These are phyloP conservation scores for Actinia equina DNA, from an alignment of 64 coral and sea anemone genomes.

Conservation along the genomic window DNA sequence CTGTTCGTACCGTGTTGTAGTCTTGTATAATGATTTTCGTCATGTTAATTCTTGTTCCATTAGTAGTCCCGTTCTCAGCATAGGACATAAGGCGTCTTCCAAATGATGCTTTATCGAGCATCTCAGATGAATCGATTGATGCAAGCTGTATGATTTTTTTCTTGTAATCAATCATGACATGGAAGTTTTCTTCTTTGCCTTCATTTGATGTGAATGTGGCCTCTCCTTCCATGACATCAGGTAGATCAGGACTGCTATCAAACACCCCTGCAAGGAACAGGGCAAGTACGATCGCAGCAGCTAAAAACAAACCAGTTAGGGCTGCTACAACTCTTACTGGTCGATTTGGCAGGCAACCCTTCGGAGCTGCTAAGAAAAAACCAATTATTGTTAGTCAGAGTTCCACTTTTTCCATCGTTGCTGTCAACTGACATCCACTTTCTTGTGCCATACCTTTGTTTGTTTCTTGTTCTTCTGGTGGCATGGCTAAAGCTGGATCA, in stretches of 20 bases:
- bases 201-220: conserved; percentile 29
- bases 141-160: conserved; percentile 30
- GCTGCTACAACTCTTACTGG: background rate
- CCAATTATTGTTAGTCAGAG: background rate
- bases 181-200: conserved; percentile 30
- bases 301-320: conserved; percentile 2
- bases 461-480: no score
- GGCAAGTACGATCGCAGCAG: conserved; percentile 4
- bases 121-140: background rate
- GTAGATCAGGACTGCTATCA: conserved; percentile 37
- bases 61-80: conserved; percentile 16
- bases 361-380: background rate
- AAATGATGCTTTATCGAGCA: background rate
- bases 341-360: background rate
- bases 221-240: conserved; percentile 53
- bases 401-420: no score
- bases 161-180: conserved; percentile 41
- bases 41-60: conserved; percentile 1
- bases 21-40: conserved; percentile 52
- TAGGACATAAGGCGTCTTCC: conserved; percentile 30
- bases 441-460: no score
- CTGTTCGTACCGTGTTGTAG: conserved; percentile 30
- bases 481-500: no score
- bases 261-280: conserved; percentile 4
- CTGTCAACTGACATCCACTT: no score